phyloP scores from a whole-genome alignment of 2,797 vertebrate genomes.

The Notamacropus eugenii region DNA sequence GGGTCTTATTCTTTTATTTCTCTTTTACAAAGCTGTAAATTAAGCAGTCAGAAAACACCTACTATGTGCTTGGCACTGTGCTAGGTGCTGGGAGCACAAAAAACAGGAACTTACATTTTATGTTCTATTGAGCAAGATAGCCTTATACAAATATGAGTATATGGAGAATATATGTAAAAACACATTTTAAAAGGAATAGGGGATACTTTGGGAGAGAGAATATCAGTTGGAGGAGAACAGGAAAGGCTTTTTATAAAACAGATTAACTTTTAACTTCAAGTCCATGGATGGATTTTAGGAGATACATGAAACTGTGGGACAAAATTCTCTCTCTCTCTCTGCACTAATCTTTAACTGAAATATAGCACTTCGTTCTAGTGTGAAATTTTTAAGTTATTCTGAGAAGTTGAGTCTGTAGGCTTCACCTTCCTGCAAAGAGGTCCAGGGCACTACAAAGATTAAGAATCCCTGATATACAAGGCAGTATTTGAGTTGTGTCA shows the following conservation, averaged over 20 bases:
- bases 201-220: background rate
- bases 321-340: background rate
- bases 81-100: constrained; percentile 21
- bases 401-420: background rate
- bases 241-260: background rate
- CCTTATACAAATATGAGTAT: background rate
- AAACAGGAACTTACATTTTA: constrained; percentile 21
- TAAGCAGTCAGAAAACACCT: constrained; percentile 12
- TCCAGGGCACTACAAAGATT: background rate
- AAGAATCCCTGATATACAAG: background rate
- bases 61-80: background rate
- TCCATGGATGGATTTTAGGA: background rate
- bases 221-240: background rate
- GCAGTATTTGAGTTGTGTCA: background rate
- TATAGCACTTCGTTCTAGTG: background rate
- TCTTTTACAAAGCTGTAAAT: background rate
- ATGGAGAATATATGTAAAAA: background rate
- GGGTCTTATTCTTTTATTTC: background rate
- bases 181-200: background rate
- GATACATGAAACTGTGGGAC: background rate
- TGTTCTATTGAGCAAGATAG: background rate
- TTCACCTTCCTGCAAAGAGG: background rate
- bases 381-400: background rate
- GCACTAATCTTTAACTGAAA: background rate
- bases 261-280: background rate